Percentiles rank a stretch among this genome's conserved stretches.
Conservation (phyloP, 2,113 vertebrate species). For the Gadus macrocephalus region DNA sequence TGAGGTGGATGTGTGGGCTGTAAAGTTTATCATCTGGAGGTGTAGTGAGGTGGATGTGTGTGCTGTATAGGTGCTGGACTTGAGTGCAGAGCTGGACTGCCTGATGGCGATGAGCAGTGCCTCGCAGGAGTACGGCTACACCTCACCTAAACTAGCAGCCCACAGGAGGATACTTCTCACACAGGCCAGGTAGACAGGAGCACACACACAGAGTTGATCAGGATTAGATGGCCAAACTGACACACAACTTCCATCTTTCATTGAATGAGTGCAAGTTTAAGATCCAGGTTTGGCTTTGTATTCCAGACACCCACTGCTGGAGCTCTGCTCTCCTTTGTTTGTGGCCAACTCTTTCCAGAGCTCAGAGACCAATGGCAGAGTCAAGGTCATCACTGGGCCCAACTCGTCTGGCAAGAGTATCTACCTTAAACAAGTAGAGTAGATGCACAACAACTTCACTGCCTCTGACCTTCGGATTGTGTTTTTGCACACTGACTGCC, state of each 20-base stretch:
- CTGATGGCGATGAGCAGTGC: constrained; percentile 84
- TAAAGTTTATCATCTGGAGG: too few species aligned
- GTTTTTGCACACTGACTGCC: too few species aligned
- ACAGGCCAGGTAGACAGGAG: constrained; percentile 73
- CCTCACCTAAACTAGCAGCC: constrained; percentile 71
- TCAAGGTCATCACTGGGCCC: constrained; percentile 92
- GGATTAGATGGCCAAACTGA: too few species aligned
- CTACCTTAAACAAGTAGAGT: constrained; percentile 88
- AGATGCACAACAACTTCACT: neutral
- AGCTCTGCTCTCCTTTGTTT: constrained; percentile 86
- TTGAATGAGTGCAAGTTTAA: neutral
- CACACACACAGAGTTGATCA: neutral
- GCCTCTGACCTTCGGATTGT: neutral
- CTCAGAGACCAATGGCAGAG: constrained; percentile 70
- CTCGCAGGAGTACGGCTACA: constrained; percentile 87
- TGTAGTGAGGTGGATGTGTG: constrained; percentile 5
- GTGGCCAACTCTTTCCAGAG: constrained; percentile 87
- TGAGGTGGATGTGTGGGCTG: neutral
- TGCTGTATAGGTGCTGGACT: constrained; percentile 74
- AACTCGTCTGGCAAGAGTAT: constrained; percentile 96
- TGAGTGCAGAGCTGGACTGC: constrained; percentile 87
- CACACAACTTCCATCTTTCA: too few species aligned
- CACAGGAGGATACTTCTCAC: constrained; percentile 63
- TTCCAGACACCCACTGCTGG: constrained; percentile 87
- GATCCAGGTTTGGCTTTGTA: neutral